phyloP scores from a whole-genome alignment of 1,140 invertebrate genomes.

The Euschistus heros region DNA sequence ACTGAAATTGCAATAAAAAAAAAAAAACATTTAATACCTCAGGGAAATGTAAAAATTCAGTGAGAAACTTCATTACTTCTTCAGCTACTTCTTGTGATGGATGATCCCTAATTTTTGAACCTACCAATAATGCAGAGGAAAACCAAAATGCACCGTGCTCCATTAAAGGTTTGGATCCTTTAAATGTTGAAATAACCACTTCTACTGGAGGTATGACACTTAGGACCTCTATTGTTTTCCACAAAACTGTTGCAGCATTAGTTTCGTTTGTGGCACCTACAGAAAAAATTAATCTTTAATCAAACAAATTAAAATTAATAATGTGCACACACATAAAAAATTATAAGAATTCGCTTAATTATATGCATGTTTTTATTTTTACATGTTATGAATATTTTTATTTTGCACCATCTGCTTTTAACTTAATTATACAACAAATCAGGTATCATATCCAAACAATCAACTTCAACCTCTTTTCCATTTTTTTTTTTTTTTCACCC shows the following conservation, averaged over 20 bases:
- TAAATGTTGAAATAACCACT: not conserved
- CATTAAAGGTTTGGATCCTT: not conserved
- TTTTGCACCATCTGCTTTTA: too few species aligned
- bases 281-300: not conserved
- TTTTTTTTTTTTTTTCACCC: too few species aligned
- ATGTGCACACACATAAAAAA: too few species aligned
- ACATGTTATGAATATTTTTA: too few species aligned
- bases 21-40: not conserved
- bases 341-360: too few species aligned
- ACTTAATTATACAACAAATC: too few species aligned
- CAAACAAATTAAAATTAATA: too few species aligned
- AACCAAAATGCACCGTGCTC: not conserved
- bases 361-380: too few species aligned
- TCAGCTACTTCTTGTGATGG: slow-evolving; percentile 3
- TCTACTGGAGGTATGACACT: not conserved
- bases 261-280: not conserved
- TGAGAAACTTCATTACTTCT: not conserved
- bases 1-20: not conserved
- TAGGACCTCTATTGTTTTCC: not conserved
- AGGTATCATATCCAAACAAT: too few species aligned
- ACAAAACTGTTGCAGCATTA: not conserved
- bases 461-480: too few species aligned
- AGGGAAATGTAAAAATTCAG: not conserved
- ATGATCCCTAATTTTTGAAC: not conserved
- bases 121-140: slow-evolving; percentile 3